Evolutionary conservation across 92 coral and sea anemone species (phyloP), one percentile per base, ranked within the genome.

Genomic region (Palythoa heliodiscus): DNA sequence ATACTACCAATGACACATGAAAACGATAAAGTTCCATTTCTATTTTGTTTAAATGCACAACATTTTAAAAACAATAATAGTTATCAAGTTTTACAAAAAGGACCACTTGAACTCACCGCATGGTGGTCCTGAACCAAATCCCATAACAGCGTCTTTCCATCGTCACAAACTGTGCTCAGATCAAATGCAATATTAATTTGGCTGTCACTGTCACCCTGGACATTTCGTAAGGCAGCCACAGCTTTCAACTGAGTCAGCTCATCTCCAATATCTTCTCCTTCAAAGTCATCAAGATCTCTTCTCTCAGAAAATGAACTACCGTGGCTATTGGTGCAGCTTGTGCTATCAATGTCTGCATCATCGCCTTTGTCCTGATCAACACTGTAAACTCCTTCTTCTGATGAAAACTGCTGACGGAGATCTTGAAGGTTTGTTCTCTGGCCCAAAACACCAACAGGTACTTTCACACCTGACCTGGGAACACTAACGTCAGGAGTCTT

Each of bases 121-220:
- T 94, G 94, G 60, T 97, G 88, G 83, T 97, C 99, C 71, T 97
- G 99, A 11, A 97, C 91, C 69, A 97, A 70, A 90, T 97, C 99
- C 99, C 99, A 97, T 66, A 97, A 89, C 54, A 97, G 77, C 4
- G 99, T 97, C 91, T 97, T 95, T 10, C 99, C 99, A 70, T 93
- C 93, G 11, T 95, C 97, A 52, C 99, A 97, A 23, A 97, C 99
- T 63, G 90, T 85, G 82, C 92, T 95, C 74, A 97, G 89, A 88
- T 95, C 98, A 89, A 97, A 97, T 3, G 95, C 89, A 5, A 79
- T 39, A 81, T 90, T 91, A 83, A 89, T 82, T 69, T 91, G 90
- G 76, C 86, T 84, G 43, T 85, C 92, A 48, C 77, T 87, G 29
- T 87, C 97, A 0, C 93, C 93, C 83, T 91, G 93, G 73, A 95